phyloP scores from a whole-genome alignment of 2,113 vertebrate genomes.

The Aspiorhynchus laticeps region DNA sequence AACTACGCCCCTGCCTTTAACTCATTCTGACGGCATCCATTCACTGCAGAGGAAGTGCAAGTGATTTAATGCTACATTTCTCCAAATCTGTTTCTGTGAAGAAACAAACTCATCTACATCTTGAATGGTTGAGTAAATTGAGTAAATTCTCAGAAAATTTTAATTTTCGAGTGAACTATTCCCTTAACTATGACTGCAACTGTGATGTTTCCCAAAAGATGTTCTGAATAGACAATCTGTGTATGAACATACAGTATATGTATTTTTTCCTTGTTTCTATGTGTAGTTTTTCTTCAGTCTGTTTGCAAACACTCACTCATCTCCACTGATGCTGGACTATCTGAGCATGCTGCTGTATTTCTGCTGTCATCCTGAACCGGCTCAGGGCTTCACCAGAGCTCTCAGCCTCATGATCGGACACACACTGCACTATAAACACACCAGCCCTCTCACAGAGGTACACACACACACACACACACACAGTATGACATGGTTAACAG shows the following conservation, averaged over 20 bases:
- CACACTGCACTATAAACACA: conserved; percentile 55
- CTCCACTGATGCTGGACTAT: conserved; percentile 79
- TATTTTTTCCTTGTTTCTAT: conserved; percentile 17
- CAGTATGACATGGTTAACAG: too few relatives aligned
- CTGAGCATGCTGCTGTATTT: conserved; percentile 86
- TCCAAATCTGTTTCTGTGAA: too few relatives aligned
- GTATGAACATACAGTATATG: not conserved
- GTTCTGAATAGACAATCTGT: not conserved
- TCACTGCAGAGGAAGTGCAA: too few relatives aligned
- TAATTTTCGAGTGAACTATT: too few relatives aligned
- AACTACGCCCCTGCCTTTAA: too few relatives aligned
- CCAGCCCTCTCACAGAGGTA: conserved; percentile 31
- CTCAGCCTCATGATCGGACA: conserved; percentile 79
- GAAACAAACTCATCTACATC: too few relatives aligned
- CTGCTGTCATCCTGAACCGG: conserved; percentile 77
- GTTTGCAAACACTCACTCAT: conserved; percentile 76
- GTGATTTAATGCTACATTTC: too few relatives aligned
- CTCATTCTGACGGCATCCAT: too few relatives aligned
- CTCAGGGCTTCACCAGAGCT: conserved; percentile 85
- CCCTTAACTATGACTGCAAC: not conserved
- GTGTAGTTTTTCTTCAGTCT: conserved; percentile 87
- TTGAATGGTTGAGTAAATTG: too few relatives aligned
- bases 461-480: too few relatives aligned
- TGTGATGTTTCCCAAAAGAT: not conserved
- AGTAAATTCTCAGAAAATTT: too few relatives aligned